Conservation (phyloP, 2,888 invertebrate genomes). For the Zelleria hepariella region DNA sequence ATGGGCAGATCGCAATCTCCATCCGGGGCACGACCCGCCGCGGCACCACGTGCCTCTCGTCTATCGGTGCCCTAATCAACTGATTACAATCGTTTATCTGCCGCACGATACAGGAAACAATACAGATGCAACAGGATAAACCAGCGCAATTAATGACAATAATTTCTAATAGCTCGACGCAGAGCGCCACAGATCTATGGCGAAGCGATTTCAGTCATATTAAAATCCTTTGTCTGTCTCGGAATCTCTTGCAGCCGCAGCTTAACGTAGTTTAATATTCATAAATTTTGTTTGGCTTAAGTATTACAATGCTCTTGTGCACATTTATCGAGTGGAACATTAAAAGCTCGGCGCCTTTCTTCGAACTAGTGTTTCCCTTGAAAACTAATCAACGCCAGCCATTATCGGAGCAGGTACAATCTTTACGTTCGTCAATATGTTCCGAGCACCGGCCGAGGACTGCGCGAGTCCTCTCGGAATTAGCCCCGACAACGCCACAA, state of each 20-base stretch:
- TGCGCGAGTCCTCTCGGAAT: constrained; percentile 47
- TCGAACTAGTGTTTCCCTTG: constrained; percentile 53
- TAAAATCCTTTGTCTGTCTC: not conserved
- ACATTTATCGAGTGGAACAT: constrained; percentile 32
- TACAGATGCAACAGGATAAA: constrained; percentile 46
- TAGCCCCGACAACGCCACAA: constrained; percentile 62
- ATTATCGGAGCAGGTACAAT: constrained; percentile 42
- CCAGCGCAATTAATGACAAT: constrained; percentile 51
- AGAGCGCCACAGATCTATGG: not conserved
- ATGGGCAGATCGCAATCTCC: constrained; percentile 46
- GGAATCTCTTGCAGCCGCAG: not conserved
- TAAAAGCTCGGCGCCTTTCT: constrained; percentile 45
- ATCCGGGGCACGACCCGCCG: constrained; percentile 49
- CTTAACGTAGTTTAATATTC: not conserved
- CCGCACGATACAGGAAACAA: constrained; percentile 39
- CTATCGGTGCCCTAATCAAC: constrained; percentile 46
- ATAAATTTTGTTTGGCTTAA: not conserved
- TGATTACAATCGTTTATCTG: constrained; percentile 34
- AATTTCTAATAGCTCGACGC: constrained; percentile 15
- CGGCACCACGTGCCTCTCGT: constrained; percentile 38
- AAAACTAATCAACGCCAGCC: constrained; percentile 61
- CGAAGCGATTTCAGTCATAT: constrained; percentile 1
- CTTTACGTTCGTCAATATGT: constrained; percentile 51
- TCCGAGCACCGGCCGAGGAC: constrained; percentile 38
- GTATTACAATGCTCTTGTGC: constrained; percentile 12